These are phyloP conservation scores for Trematomus bernacchii DNA, from an alignment of 2,797 vertebrate species.

Conservation along the genomic window DNA sequence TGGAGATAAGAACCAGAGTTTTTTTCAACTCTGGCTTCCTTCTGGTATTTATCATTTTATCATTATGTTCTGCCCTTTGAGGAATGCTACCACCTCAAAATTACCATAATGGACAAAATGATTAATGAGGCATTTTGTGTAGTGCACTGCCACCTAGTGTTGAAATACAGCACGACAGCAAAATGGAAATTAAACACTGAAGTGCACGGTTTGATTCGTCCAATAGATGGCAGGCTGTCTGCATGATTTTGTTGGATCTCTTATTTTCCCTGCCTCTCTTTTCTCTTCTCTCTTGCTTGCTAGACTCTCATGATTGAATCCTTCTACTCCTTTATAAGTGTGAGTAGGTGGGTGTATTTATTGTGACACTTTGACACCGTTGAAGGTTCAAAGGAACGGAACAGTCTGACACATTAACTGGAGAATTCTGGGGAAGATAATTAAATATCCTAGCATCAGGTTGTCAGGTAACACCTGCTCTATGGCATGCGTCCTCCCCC, in stretches of 20 bases:
- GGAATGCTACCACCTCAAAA: neutral
- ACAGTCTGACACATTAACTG: conserved; percentile 52
- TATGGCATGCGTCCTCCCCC: conserved; percentile 27
- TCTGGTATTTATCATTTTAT: neutral
- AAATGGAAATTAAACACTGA: neutral
- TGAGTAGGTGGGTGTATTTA: conserved; percentile 52
- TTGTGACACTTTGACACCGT: conserved; percentile 58
- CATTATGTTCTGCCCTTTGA: neutral
- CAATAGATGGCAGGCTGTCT: conserved; percentile 75
- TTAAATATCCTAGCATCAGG: conserved; percentile 25
- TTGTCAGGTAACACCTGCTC: conserved; percentile 47
- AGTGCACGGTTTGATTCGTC: conserved; percentile 28
- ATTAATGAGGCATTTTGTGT: conserved; percentile 14
- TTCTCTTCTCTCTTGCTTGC: neutral
- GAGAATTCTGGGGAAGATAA: conserved; percentile 36
- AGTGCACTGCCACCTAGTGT: conserved; percentile 60
- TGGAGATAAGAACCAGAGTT: neutral
- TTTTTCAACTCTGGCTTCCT: neutral
- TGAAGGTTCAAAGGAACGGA: conserved; percentile 51
- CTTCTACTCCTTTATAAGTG: conserved; percentile 17
- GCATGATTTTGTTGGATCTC: conserved; percentile 30
- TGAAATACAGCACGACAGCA: conserved; percentile 30
- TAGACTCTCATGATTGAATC: conserved; percentile 20
- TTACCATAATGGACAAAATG: neutral
- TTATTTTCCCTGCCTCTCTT: neutral